Base-by-base conservation (phyloP, 2,797 vertebrate species). In the Propithecus deckenii region DNA sequence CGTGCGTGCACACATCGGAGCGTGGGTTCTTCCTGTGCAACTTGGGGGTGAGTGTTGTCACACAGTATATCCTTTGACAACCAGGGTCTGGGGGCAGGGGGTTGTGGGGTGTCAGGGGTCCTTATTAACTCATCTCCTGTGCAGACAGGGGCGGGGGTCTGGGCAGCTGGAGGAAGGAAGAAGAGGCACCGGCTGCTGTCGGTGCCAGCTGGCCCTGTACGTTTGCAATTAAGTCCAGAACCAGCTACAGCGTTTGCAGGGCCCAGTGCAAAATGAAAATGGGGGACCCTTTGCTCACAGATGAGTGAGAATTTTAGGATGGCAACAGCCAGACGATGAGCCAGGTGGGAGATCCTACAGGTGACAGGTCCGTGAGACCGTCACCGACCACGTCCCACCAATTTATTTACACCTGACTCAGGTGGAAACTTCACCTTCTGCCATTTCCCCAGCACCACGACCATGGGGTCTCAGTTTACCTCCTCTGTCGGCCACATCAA, bases 1-100 rank as follows among this genome's bases (percentile, higher is more conserved):
- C 1, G 6, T 4, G 8, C 2, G 0, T 55, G 81, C 13, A 55
- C 5, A 55, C 8, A 4, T 4, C 0, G 1, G 13, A 25, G 8
- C 4, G 2, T 1, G 41, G 17, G 2, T 4, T 72, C 32, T 78
- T 81, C 38, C 38, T 57, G 28, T 46, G 61, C 41, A 79, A 13
- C 3, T 57, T 32, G 46, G n/a, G 30, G 25, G 28, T 3, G 35
- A 92, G 41, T 75, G 30, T 15, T 55, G 15, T 38, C 17, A 74
- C 80, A 61, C 0, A 1, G 11, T 25, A n/a, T 76, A 5, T 28
- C n/a, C 57, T 87, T n/a, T 72, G 30, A 59, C 65, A 63, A 28
- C 17, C 32, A 72, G 63, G 12, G 6, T 17, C 18, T 59, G 11
- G 28, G 14, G 13, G 15, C 4, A 0, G 4, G 10, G 9, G 55